Conservation (phyloP, 2,888 invertebrate species). For the Seira ritae region DNA sequence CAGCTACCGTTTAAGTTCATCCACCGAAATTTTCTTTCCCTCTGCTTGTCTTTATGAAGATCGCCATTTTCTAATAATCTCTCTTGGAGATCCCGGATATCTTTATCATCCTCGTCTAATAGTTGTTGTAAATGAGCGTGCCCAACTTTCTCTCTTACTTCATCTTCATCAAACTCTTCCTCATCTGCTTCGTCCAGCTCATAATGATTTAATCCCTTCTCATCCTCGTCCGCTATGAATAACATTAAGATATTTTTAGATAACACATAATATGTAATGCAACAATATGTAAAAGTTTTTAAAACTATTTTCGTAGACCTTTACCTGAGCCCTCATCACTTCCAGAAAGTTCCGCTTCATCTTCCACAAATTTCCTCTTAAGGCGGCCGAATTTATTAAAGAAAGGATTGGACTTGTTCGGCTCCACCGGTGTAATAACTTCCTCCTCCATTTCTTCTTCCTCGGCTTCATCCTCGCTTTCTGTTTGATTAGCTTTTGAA, state of each 20-base stretch:
- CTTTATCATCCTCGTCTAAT: conserved; percentile 91
- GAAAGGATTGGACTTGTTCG: conserved; percentile 61
- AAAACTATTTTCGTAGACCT: background rate
- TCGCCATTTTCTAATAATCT: conserved; percentile 93
- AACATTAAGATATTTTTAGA: too few species aligned
- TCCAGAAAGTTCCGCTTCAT: conserved; percentile 94
- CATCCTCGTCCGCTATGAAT: conserved; percentile 83
- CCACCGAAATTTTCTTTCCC: conserved; percentile 91
- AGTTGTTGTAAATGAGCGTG: conserved; percentile 90
- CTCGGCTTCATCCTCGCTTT: conserved; percentile 73
- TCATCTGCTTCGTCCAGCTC: conserved; percentile 91
- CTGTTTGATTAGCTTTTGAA: conserved; percentile 58
- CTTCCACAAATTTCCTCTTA: conserved; percentile 85
- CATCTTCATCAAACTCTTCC: conserved; percentile 88
- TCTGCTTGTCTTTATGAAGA: conserved; percentile 76
- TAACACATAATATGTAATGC: too few species aligned
- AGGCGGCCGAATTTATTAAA: conserved; percentile 68
- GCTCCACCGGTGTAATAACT: background rate
- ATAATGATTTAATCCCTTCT: conserved; percentile 85
- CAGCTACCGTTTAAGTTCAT: conserved; percentile 82
- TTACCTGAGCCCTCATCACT: conserved; percentile 89
- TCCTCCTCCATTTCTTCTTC: conserved; percentile 41
- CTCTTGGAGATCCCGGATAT: conserved; percentile 90
- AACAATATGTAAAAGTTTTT: too few species aligned
- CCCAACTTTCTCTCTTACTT: conserved; percentile 86